Conservation (phyloP, 2,113 vertebrate species). For the Phocoena phocoena region DNA sequence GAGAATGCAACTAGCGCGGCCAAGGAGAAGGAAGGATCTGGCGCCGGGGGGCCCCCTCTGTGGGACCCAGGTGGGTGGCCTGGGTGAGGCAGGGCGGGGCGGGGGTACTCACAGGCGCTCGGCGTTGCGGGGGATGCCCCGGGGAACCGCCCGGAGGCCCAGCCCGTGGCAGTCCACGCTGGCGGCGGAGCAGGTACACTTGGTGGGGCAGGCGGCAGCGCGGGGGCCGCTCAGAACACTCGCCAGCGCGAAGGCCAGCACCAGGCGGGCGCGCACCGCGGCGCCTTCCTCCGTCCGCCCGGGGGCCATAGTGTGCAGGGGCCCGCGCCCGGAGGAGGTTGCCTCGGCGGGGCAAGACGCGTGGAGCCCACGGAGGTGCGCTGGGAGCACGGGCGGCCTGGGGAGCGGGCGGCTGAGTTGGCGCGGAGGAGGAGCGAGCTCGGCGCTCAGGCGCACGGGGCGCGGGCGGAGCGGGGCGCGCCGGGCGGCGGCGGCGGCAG, state of each 20-base stretch:
- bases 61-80: constrained; percentile 70
- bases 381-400: constrained; percentile 44
- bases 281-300: constrained; percentile 75
- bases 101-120: constrained; percentile 94
- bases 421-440: constrained; percentile 77
- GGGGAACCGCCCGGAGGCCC: constrained; percentile 92
- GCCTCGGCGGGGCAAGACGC: constrained; percentile 47
- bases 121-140: constrained; percentile 94
- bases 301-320: constrained; percentile 83
- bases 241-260: constrained; percentile 83
- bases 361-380: constrained; percentile 39
- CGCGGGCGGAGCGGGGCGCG: constrained; percentile 62
- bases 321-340: constrained; percentile 49
- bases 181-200: constrained; percentile 96
- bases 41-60: not conserved
- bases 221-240: constrained; percentile 84
- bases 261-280: constrained; percentile 75
- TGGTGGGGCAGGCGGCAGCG: constrained; percentile 93
- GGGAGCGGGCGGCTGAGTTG: constrained; percentile 58
- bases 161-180: constrained; percentile 98
- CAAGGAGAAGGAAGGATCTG: not conserved
- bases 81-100: not conserved
- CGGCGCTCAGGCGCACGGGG: constrained; percentile 73
- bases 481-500: constrained; percentile 74
- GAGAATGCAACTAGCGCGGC: not conserved